Percentiles rank a stretch among this genome's conserved stretches.
phyloP scores from a whole-genome alignment of 2,797 vertebrate genomes.

The Labroides dimidiatus region DNA sequence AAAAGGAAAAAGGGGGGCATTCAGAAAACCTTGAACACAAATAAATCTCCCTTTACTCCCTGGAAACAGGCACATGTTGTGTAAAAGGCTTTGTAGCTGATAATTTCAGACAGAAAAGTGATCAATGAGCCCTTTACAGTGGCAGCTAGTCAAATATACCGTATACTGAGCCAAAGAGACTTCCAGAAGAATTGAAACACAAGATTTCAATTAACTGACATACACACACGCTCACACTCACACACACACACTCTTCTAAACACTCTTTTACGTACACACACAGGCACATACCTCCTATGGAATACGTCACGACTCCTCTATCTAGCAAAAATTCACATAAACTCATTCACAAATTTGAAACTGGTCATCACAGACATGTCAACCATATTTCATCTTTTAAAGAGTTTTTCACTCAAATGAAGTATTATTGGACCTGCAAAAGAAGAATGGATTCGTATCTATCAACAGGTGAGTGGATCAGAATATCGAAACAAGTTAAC shows the following conservation, averaged over 20 bases:
- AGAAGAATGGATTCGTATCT: slow-evolving; percentile 54
- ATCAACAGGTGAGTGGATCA: slow-evolving; percentile 48
- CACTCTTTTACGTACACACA: slow-evolving; percentile 21
- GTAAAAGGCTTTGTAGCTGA: slow-evolving; percentile 79
- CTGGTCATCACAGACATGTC: slow-evolving; percentile 63
- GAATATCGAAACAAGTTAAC: slow-evolving; percentile 64
- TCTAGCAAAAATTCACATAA: slow-evolving; percentile 57
- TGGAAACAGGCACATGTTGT: slow-evolving; percentile 81
- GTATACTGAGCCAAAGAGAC: slow-evolving; percentile 68
- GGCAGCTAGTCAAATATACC: slow-evolving; percentile 79
- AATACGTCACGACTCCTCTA: slow-evolving; percentile 60
- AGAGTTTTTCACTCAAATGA: slow-evolving; percentile 54
- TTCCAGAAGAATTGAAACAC: slow-evolving; percentile 70
- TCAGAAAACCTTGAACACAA: slow-evolving; percentile 45
- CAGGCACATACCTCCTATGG: slow-evolving; percentile 54
- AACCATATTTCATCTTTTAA: slow-evolving; percentile 57
- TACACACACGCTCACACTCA: slow-evolving; percentile 34
- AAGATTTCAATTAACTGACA: slow-evolving; percentile 65
- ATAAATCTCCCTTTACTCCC: slow-evolving; percentile 43
- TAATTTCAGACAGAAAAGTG: slow-evolving; percentile 79
- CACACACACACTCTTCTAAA: slow-evolving; percentile 18
- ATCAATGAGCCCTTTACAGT: slow-evolving; percentile 65
- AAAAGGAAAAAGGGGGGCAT: slow-evolving; percentile 14
- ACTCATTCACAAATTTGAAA: slow-evolving; percentile 64
- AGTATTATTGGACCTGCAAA: slow-evolving; percentile 65